Percentiles rank a stretch among this genome's conserved stretches.
Conservation (phyloP, 1,140 invertebrate genomes). For the Galleria mellonella region DNA sequence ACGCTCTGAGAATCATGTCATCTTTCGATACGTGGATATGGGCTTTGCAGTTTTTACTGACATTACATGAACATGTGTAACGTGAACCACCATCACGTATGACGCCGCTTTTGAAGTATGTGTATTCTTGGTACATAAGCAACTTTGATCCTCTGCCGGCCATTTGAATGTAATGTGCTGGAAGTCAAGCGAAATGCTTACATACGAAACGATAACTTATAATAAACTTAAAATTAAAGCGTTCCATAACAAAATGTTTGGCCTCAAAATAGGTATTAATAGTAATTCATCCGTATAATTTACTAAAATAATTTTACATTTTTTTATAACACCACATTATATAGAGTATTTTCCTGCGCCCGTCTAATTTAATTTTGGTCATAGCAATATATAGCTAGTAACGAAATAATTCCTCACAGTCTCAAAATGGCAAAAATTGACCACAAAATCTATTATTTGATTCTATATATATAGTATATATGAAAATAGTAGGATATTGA, state of each 20-base stretch:
- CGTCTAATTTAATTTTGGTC: too few relatives aligned
- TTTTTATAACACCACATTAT: too few relatives aligned
- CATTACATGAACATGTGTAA: slow-evolving; percentile 11
- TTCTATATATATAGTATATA: too few relatives aligned
- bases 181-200: not conserved
- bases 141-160: slow-evolving; percentile 5
- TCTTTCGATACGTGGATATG: slow-evolving; percentile 6
- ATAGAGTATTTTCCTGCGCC: too few relatives aligned
- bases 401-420: too few relatives aligned
- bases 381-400: too few relatives aligned
- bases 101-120: slow-evolving; percentile 3
- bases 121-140: slow-evolving; percentile 9
- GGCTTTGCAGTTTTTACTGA: slow-evolving; percentile 14
- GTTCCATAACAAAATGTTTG: slow-evolving; percentile 16
- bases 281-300: not conserved
- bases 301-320: too few relatives aligned
- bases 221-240: slow-evolving; percentile 21
- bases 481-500: too few relatives aligned
- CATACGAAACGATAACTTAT: not conserved
- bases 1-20: slow-evolving; percentile 9
- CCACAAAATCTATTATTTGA: too few relatives aligned
- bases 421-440: too few relatives aligned
- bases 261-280: slow-evolving; percentile 21
- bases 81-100: not conserved
- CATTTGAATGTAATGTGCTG: slow-evolving; percentile 3